Base-by-base conservation (phyloP, 2,797 vertebrate species). In the Cephalopachus bancanus region DNA sequence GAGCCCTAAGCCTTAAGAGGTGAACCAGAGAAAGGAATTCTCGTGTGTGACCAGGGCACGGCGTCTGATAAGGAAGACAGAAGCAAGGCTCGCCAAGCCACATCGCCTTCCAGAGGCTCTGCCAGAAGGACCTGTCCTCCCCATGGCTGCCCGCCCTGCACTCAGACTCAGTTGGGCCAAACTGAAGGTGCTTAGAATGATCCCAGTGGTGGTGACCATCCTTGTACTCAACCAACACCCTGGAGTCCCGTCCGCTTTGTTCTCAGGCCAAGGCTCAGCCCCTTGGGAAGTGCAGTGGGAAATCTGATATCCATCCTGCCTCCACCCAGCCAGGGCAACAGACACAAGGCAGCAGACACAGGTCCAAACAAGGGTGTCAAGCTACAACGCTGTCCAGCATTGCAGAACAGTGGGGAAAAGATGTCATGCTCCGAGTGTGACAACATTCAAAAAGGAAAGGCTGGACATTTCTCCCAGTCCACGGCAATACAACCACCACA, bases 191-290 rank as follows among this genome's bases (percentile, higher is more conserved):
- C 60, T n/a, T 74, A 91, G 89, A 71, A 75, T 8, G 86, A 67
- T 49, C 83, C 83, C 89, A 53, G 76, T 78, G 19, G 49, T 57
- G 65, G 51, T 28, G 44, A 53, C 80, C 93, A 72, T 80, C 22
- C 20, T 76, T 10, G 19, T 2, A 65, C 65, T 88, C 75, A 15
- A n/a, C n/a, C n/a, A 11, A n/a, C 4, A 30, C 95, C 62, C 86
- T 53, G 53, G 81, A 79, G 62, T 65, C 91, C 51, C 10, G 44
- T 55, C 87, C 86, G 79, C 93, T 97, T 97, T 97, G 96, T 96
- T 97, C 96, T 71, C 65, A 1, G 28, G 92, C 93, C 97, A 96
- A 89, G 75, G 14, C 92, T 62, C 26, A 30, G 81, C 53, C 71
- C 75, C 33, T 51, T 7, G 44, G 94, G 88, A 89, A 78, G 64